Evolutionary conservation across 2,797 vertebrate species (phyloP), one percentile per base, ranked within the genome.

Genomic region (Streptopelia turtur): DNA sequence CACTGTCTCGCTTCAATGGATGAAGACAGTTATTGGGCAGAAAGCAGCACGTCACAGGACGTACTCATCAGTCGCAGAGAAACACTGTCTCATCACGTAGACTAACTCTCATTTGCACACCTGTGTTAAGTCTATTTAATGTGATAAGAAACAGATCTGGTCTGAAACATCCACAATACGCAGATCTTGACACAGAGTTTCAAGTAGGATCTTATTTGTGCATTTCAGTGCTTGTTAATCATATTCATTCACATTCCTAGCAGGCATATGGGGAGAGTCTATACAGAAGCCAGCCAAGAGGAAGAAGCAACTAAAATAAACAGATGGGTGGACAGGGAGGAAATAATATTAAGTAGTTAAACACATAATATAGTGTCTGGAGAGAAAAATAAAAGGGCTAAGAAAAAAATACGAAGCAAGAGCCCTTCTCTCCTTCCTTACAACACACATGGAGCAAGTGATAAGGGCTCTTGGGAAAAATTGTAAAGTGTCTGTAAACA

Each of bases 231-330:
- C 76, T 95, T 93, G 89, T 94, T 94, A 93, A 96, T 96, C 89
- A 81, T 96, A 96, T 91, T 95, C 92, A 95, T 95, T 90, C 86
- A 94, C 92, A 86, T 96, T 96, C 91, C 56, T 94, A 92, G 83
- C 94, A 96, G 92, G 90, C 94, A 97, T 96, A 95, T 96, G 94
- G 95, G 88, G 41, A 84, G 85, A 97, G 91, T 97, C 95, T 95
- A 95, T 96, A 96, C 89, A 94, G 96, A 96, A 96, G 84, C 93
- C 94, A 96, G 75, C 90, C 93, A 96, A 97, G 94, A 97, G 95
- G 94, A 97, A 97, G 93, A 95, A 97, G 83, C 83, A 96, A 97
- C 89, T 96, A 97, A 97, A 97, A 97, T 95, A 96, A 97, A 97
- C 94, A 97, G 96, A 97, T 97, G 95, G 94, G 87, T 96, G 85